phyloP scores from a whole-genome alignment of 1,140 invertebrate species.

The Cydia splendana region DNA sequence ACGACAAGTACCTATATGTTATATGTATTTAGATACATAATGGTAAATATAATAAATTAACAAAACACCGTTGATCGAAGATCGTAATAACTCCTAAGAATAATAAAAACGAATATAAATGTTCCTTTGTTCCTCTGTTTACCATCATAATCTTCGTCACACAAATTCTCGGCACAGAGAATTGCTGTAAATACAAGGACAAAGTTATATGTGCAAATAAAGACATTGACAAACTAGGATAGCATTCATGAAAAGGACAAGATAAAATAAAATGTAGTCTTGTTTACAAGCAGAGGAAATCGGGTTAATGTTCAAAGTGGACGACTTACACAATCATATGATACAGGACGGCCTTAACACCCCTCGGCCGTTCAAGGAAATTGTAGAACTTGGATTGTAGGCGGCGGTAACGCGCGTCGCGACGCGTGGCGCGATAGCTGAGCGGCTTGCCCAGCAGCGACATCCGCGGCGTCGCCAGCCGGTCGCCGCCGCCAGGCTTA shows the following conservation, averaged over 20 bases:
- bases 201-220: constrained; percentile 20
- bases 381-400: constrained; percentile 95
- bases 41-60: background rate
- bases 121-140: background rate
- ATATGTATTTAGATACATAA: background rate
- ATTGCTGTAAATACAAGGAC: constrained; percentile 9
- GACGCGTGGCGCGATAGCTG: constrained; percentile 91
- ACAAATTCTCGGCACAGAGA: background rate
- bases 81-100: background rate
- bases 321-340: constrained; percentile 96
- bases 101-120: background rate
- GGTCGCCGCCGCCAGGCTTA: constrained; percentile 80
- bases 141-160: constrained; percentile 8
- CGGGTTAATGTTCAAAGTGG: constrained; percentile 33
- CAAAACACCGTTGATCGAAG: background rate
- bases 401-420: constrained; percentile 93
- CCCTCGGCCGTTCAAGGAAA: constrained; percentile 95
- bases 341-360: constrained; percentile 91
- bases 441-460: constrained; percentile 94
- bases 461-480: constrained; percentile 89
- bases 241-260: constrained; percentile 14
- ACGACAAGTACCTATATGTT: background rate
- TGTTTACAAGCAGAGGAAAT: constrained; percentile 35
- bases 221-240: constrained; percentile 24
- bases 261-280: constrained; percentile 34